These are phyloP conservation scores for Drosophila paracracens DNA, from an alignment of 2,888 invertebrate genomes.

Conservation along the genomic window DNA sequence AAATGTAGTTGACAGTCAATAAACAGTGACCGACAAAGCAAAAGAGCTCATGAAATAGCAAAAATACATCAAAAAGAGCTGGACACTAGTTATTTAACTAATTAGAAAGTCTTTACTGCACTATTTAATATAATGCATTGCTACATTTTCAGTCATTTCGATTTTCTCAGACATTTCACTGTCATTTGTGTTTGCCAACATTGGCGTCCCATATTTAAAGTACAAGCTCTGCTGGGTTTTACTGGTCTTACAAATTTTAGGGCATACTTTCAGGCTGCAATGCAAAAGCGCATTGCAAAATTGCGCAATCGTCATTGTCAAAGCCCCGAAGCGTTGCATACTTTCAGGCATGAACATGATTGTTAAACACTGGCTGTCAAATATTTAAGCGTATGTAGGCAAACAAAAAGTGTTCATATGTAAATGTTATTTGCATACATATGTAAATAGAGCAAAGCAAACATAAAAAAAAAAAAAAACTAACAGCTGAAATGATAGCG, in stretches of 20 bases:
- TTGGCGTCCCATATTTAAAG: slow-evolving; percentile 7
- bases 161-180: not conserved
- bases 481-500: slow-evolving; percentile 10
- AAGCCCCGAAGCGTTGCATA: slow-evolving; percentile 20
- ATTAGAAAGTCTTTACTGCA: not conserved
- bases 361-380: not conserved
- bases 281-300: not conserved
- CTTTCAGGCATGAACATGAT: slow-evolving; percentile 7
- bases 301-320: not conserved
- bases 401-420: slow-evolving; percentile 6
- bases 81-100: not conserved
- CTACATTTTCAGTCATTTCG: not conserved
- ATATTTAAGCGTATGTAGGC: slow-evolving; percentile 11
- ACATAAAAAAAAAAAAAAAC: slow-evolving; percentile 2
- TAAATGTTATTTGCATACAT: not conserved
- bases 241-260: not conserved
- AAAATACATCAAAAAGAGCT: not conserved
- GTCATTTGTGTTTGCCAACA: slow-evolving; percentile 4
- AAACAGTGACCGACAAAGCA: slow-evolving; percentile 3
- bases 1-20: slow-evolving; percentile 28
- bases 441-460: slow-evolving; percentile 14
- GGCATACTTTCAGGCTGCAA: slow-evolving; percentile 58
- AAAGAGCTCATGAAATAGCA: not conserved
- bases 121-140: not conserved
- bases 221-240: not conserved